These are phyloP conservation scores for Acipenser oxyrinchus DNA, from an alignment of 2,797 vertebrate species.

Conservation along the genomic window DNA sequence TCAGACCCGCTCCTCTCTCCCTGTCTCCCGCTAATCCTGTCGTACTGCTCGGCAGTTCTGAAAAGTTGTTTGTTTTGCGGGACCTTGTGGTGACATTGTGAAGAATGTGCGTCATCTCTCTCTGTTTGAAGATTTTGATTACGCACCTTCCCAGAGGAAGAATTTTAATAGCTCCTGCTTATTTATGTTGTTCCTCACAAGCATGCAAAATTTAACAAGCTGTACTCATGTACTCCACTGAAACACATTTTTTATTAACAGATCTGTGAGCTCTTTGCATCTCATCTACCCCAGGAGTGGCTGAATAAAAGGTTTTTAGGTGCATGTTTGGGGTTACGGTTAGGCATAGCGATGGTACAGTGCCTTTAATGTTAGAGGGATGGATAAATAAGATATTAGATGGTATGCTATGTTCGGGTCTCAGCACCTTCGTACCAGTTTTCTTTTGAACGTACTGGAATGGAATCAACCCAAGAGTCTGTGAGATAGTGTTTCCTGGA, in stretches of 20 bases:
- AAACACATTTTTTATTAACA: too few relatives aligned
- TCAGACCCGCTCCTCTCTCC: not conserved
- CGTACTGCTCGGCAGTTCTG: not conserved
- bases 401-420: too few relatives aligned
- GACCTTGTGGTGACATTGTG: slow-evolving; percentile 8
- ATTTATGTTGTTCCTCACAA: slow-evolving; percentile 2
- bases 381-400: too few relatives aligned
- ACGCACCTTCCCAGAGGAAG: not conserved
- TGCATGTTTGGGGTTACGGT: too few relatives aligned
- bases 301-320: too few relatives aligned
- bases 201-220: not conserved
- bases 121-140: slow-evolving; percentile 7
- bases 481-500: too few relatives aligned
- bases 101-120: not conserved
- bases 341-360: too few relatives aligned
- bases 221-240: not conserved
- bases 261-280: not conserved
- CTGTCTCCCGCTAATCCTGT: not conserved
- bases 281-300: too few relatives aligned
- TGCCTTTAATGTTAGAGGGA: too few relatives aligned
- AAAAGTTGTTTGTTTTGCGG: slow-evolving; percentile 2
- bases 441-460: too few relatives aligned
- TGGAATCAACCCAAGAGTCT: too few relatives aligned
- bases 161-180: slow-evolving; percentile 5
- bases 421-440: too few relatives aligned